Evolutionary conservation across 1,140 invertebrate genomes (phyloP).

Genomic region (Sinella curviseta): DNA sequence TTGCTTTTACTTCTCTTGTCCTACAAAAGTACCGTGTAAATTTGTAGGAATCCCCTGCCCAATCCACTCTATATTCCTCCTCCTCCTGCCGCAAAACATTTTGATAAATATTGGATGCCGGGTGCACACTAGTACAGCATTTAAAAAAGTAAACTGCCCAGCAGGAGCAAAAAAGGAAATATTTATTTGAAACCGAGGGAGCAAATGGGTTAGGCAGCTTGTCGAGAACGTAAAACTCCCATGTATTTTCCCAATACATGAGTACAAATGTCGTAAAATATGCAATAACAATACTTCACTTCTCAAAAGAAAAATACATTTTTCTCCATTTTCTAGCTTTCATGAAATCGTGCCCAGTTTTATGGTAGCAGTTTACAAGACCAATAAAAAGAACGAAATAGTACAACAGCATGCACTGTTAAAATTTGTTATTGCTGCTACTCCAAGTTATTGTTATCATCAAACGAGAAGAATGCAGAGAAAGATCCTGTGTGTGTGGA

Average conservation of each 20-base stretch:
- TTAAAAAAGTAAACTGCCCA: not conserved
- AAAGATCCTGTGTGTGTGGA: not conserved
- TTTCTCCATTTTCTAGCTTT: not conserved
- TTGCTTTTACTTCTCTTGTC: no score
- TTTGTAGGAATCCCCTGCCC: no score
- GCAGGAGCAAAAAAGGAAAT: not conserved
- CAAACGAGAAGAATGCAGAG: not conserved
- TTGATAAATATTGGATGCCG: no score
- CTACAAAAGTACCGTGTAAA: not conserved
- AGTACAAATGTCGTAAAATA: conserved; percentile 8
- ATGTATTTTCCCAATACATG: not conserved
- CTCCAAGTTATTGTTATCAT: not conserved
- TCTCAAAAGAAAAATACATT: not conserved
- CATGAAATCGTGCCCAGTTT: not conserved
- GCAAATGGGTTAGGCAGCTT: not conserved
- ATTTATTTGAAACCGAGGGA: conserved; percentile 1
- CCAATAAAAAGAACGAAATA: not conserved
- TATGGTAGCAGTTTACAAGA: not conserved
- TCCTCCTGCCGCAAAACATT: not conserved
- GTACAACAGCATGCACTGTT: no score
- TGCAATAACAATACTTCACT: not conserved
- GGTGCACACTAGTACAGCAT: no score
- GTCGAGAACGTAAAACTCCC: not conserved
- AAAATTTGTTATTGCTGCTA: no score
- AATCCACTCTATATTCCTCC: not conserved